Conservation (phyloP, 1,140 invertebrate species). For the Mercenaria mercenaria region DNA sequence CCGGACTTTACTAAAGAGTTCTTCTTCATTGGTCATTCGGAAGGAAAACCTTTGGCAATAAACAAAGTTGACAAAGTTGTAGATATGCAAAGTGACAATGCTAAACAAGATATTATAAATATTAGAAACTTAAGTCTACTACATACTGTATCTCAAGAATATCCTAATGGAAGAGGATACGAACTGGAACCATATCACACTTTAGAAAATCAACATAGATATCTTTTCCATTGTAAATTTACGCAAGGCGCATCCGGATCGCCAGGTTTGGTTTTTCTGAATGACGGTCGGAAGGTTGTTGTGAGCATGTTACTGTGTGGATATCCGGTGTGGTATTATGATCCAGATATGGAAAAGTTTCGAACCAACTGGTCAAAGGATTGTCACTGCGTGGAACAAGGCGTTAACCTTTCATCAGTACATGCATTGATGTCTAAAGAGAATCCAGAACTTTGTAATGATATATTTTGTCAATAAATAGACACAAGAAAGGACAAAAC, state of each 20-base stretch:
- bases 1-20: not conserved
- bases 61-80: not conserved
- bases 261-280: not conserved
- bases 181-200: not conserved
- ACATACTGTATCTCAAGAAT: not conserved
- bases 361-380: not conserved
- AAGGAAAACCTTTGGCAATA: not conserved
- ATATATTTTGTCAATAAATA: not conserved
- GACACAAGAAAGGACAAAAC: too few relatives aligned
- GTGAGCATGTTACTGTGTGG: constrained; percentile 30
- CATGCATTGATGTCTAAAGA: not conserved
- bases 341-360: not conserved
- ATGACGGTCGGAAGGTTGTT: not conserved
- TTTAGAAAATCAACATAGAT: not conserved
- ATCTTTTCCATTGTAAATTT: constrained; percentile 23
- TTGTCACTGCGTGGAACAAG: constrained; percentile 10
- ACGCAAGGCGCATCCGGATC: constrained; percentile 19
- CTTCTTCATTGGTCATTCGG: not conserved
- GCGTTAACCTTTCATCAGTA: not conserved
- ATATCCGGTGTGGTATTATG: constrained; percentile 34
- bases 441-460: not conserved
- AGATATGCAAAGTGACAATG: not conserved
- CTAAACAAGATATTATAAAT: not conserved
- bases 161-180: not conserved
- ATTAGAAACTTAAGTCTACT: not conserved